Evolutionary conservation across 2,888 invertebrate genomes (phyloP).

Genomic region (Torymus aiolomorphi): DNA sequence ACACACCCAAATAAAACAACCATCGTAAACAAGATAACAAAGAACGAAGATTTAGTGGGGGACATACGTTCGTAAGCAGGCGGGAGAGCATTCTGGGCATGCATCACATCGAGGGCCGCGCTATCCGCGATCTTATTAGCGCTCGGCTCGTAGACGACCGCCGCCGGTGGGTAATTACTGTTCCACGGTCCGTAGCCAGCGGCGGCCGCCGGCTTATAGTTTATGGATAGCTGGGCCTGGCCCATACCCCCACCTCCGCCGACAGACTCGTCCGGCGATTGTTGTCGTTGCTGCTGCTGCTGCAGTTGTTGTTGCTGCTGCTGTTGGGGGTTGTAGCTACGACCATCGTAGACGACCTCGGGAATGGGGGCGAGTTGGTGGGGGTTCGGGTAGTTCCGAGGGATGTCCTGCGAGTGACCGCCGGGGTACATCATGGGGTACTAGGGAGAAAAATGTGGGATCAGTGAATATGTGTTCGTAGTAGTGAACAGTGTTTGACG

Average conservation of each 20-base stretch:
- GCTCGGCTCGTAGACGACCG: constrained; percentile 36
- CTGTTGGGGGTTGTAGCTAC: constrained; percentile 26
- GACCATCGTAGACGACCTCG: constrained; percentile 20
- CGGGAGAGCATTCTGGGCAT: constrained; percentile 49
- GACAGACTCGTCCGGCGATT: constrained; percentile 65
- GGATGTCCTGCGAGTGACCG: constrained; percentile 15
- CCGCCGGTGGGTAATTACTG: constrained; percentile 33
- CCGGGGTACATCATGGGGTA: constrained; percentile 44
- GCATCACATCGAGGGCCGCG: constrained; percentile 46
- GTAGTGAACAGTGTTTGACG: no score
- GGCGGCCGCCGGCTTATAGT: constrained; percentile 32
- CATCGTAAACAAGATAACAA: background rate
- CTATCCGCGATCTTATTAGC: constrained; percentile 38
- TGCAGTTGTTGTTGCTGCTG: constrained; percentile 73
- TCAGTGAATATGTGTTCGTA: no score
- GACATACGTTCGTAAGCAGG: constrained; percentile 50
- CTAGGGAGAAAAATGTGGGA: background rate
- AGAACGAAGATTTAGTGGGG: background rate
- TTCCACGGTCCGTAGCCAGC: constrained; percentile 36
- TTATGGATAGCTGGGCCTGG: constrained; percentile 22
- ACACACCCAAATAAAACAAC: no score
- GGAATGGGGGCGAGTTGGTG: background rate
- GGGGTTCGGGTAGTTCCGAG: constrained; percentile 10
- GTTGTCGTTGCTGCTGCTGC: constrained; percentile 76
- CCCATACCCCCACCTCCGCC: background rate